Base-by-base conservation (phyloP, 2,888 invertebrate genomes). In the Lissocephala sabroskyi region DNA sequence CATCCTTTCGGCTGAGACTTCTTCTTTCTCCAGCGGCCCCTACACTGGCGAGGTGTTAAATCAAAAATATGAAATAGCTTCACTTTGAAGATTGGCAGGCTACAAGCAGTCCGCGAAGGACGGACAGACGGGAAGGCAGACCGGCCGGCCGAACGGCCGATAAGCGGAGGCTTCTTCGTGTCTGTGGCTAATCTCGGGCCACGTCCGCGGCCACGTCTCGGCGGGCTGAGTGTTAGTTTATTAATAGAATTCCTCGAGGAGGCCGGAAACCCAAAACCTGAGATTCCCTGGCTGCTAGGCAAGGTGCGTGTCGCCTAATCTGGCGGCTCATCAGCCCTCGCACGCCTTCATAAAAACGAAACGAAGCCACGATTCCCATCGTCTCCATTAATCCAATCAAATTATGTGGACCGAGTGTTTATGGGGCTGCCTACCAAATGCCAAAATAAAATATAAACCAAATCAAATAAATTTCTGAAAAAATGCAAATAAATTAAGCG, bases 351-450 rank as follows among this genome's bases (percentile, higher is more conserved):
- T 65, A 49, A 57, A 68, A 59, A 48, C 29, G 7, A 13, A 51
- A 41, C 49, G 35, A 45, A 29, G 17, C n/a, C 32, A 36, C 62
- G 44, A 43, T 52, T 49, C 54, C 37, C 70, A 70, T 47, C 59
- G 52, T 53, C 59, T 41, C n/a, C 45, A 43, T 62, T 45, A 53
- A 52, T 62, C 50, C 56, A 53, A 57, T 52, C 55, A 62, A 75
- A 71, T 78, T 53, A 58, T 75, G 71, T 59, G 50, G 54, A 57
- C 62, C 39, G 52, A 56, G 73, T 71, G 59, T 74, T 68, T 68
- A 68, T 68, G 52, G 45, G 17, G 26, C 42, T 41, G 40, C 11
- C 18, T 41, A 33, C 30, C 32, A 39, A 29, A 39, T 5, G 30
- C 45, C n/a, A n/a, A n/a, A n/a, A n/a, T n/a, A n/a, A n/a, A n/a